A percentile compares a stretch with the other conserved stretches of the same genome.
Evolutionary conservation across 1,140 invertebrate species (phyloP).

Genomic region (Pristionchus pacificus): DNA sequence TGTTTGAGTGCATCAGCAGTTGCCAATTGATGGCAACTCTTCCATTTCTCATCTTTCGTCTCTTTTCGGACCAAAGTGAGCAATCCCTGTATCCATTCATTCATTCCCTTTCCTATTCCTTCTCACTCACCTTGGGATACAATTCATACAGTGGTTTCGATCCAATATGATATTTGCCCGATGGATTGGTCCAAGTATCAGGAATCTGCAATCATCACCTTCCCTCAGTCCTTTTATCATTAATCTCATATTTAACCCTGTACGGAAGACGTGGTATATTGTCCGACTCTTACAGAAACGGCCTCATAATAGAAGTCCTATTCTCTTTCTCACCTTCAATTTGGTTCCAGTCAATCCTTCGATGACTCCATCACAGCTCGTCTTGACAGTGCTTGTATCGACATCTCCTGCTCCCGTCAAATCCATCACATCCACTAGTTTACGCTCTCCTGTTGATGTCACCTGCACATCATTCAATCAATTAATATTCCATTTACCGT

Average conservation of each 20-base stretch:
- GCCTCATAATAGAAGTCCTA: background rate
- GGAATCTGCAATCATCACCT: too few species aligned
- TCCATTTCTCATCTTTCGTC: slow-evolving; percentile 78
- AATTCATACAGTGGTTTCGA: slow-evolving; percentile 79
- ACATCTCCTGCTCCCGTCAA: slow-evolving; percentile 91
- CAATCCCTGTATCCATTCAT: slow-evolving; percentile 1
- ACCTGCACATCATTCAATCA: slow-evolving; percentile 64
- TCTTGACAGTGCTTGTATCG: slow-evolving; percentile 76
- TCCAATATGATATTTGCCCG: slow-evolving; percentile 65
- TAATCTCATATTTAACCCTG: slow-evolving; percentile 67
- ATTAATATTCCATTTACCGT: background rate
- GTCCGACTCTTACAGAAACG: too few species aligned
- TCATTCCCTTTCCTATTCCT: background rate
- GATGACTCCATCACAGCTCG: slow-evolving; percentile 70
- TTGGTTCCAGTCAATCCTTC: slow-evolving; percentile 80
- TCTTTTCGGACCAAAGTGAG: slow-evolving; percentile 64
- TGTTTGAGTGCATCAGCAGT: slow-evolving; percentile 72
- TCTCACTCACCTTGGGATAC: slow-evolving; percentile 67
- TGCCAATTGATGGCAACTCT: slow-evolving; percentile 73
- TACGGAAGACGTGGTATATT: background rate
- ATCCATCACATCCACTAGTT: slow-evolving; percentile 90
- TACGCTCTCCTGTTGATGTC: slow-evolving; percentile 79
- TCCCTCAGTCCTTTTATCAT: slow-evolving; percentile 74
- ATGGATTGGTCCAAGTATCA: slow-evolving; percentile 73
- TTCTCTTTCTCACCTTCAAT: slow-evolving; percentile 69